These are phyloP conservation scores for Nomada lathburiana DNA, from an alignment of 2,888 invertebrate genomes.

Conservation along the genomic window DNA sequence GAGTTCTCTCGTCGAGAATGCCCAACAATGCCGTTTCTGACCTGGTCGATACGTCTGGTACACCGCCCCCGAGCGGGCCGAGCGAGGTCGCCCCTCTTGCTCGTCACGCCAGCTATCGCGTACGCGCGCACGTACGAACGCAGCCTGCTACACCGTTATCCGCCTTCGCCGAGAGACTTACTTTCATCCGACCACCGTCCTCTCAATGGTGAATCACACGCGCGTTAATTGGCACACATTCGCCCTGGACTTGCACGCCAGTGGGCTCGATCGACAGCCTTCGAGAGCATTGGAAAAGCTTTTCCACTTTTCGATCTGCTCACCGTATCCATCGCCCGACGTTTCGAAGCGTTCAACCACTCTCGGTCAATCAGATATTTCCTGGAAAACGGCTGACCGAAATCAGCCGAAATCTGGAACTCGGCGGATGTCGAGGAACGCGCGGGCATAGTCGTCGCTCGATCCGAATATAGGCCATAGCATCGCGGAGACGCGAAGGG, in stretches of 20 bases:
- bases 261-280: conserved; percentile 11
- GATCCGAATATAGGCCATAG: conserved; percentile 58
- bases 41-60: conserved; percentile 82
- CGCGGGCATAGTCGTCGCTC: conserved; percentile 32
- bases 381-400: background rate
- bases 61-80: conserved; percentile 58
- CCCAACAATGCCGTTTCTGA: conserved; percentile 70
- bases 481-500: conserved; percentile 16
- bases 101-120: conserved; percentile 32
- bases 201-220: conserved; percentile 6
- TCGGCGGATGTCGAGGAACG: background rate
- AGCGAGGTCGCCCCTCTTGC: background rate
- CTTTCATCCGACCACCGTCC: conserved; percentile 12
- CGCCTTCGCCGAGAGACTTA: conserved; percentile 14
- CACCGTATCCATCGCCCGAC: too few species aligned
- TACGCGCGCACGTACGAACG: conserved; percentile 1
- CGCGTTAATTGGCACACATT: conserved; percentile 41
- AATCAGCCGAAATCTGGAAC: too few species aligned
- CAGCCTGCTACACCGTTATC: background rate
- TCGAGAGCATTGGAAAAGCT: too few species aligned
- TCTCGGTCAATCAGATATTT: too few species aligned
- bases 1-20: conserved; percentile 53
- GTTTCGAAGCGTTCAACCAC: too few species aligned
- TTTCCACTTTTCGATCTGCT: too few species aligned
- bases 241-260: background rate